phyloP scores from a whole-genome alignment of 1,140 invertebrate species.

The Atta colombica region DNA sequence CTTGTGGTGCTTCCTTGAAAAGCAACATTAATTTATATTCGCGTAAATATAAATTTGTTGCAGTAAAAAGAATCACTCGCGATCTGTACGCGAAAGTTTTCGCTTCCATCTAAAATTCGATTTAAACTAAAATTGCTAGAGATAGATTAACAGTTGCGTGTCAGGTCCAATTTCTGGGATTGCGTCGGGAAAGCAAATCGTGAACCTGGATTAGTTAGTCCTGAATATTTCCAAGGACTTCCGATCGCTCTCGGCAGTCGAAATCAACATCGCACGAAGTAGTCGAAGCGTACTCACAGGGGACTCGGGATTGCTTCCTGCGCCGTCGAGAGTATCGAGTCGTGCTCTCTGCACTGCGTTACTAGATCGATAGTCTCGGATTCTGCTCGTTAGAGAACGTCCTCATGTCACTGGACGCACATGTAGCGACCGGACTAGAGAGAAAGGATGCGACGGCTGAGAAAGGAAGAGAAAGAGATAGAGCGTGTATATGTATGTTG shows the following conservation, averaged over 20 bases:
- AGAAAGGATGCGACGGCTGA: not conserved
- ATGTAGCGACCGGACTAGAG: conserved; percentile 31
- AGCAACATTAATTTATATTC: not conserved
- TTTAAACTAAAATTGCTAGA: conserved; percentile 16
- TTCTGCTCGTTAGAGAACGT: conserved; percentile 70
- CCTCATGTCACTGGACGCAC: conserved; percentile 66
- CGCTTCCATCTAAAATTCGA: conserved; percentile 1
- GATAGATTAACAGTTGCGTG: conserved; percentile 34
- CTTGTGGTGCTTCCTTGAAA: not conserved
- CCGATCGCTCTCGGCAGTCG: conserved; percentile 48
- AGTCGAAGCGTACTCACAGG: conserved; percentile 45
- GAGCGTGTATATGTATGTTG: not conserved
- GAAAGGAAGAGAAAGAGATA: conserved; percentile 4
- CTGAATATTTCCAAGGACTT: conserved; percentile 58
- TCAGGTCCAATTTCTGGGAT: conserved; percentile 19
- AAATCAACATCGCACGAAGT: conserved; percentile 52
- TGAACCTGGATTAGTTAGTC: conserved; percentile 42
- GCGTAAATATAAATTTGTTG: not conserved
- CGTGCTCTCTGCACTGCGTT: conserved; percentile 38
- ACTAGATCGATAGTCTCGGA: conserved; percentile 74
- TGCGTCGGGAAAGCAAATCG: conserved; percentile 29
- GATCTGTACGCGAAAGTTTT: conserved; percentile 18
- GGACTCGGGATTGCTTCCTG: conserved; percentile 58
- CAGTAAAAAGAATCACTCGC: conserved; percentile 23
- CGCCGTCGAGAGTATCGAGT: conserved; percentile 33